Evolutionary conservation across 1,140 invertebrate genomes (phyloP), one percentile per base, ranked within the genome.

Genomic region (Bilobella aurantiaca): DNA sequence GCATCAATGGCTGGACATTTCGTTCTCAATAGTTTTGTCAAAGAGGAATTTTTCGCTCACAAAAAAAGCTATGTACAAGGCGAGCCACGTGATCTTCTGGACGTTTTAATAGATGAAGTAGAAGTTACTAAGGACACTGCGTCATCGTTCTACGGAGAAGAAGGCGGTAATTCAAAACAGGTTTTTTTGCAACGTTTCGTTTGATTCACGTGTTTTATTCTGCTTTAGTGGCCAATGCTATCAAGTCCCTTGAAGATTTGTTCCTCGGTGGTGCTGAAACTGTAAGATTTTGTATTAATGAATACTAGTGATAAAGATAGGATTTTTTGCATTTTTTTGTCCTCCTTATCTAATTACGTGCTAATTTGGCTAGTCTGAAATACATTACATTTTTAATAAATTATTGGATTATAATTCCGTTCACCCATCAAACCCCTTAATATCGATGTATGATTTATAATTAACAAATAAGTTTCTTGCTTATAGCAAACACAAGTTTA

Each of bases 141-240:
- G 18, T 64, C 62, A 8, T 59, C 62, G 14, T 64, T 64, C 61
- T 59, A 64, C 58, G 25, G 25, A 23, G 49, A 53, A 53, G 49
- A 53, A 23, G 49, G 49, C 5, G 49, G 49, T 53, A 53, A 16
- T 53, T 16, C 25, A 18, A 18, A 5, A 8, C 49, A 5, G 23
- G 5, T 14, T 14, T 23, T 14, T 53, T 12, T 5, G 25, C 5
- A 53, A 23, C 12, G 25, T 53, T 16, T 18, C 25, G 23, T 5
- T 53, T 53, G 5, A 18, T 53, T 53, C 5, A 14, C n/a, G n/a
- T n/a, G n/a, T n/a, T 53, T 23, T 53, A 23, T n/a, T n/a, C n/a
- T n/a, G n/a, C n/a, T n/a, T n/a, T 23, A 53, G 49, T 5, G 23
- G 5, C 5, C 5, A 53, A 53, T 53, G 23, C 49, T 18, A 53